Evolutionary conservation across 92 coral and sea anemone species (phyloP), one percentile per base, ranked within the genome.

Genomic region (Chrysogorgia sp.): DNA sequence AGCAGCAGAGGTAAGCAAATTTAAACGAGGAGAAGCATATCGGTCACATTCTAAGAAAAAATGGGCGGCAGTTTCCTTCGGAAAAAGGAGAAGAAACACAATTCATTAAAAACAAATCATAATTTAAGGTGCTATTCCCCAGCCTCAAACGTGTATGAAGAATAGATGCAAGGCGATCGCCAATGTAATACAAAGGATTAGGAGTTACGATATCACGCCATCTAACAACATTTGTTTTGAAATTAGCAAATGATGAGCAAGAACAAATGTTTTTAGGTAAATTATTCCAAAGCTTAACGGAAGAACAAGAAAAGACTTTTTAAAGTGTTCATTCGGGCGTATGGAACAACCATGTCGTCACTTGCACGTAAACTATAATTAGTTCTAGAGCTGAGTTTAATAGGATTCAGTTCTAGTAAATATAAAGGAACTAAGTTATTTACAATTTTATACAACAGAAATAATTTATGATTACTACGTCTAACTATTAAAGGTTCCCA

Each of bases 71-170:
- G n/a, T n/a, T n/a, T n/a, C 63, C 15, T 10, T 22, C 63, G 22
- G 24, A 57, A 7, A 28, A 57, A 57, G 63, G 63, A 20, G 63
- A 60, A 57, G 63, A 57, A 57, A 57, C 63, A 20, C 63, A 57
- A 7, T 20, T 57, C 28, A 15, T 49, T 10, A 49, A 49, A 49
- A 49, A 10, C 57, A 49, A 10, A 49, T 49, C 57, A 10, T 49
- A 57, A 20, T 57, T 57, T 7, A 7, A 7, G 26, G 12, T 28
- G 21, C 66, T 26, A 25, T 60, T 60, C 4, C n/a, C 30, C 17
- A 60, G 34, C 34, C 66, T 60, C 34, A 60, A 60, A 30, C 35
- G 66, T 2, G 66, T 56, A 19, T 56, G 62, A 0, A 56, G 3
- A 56, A 56, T 19, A 56, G 62, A 7, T 15, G 62, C 8, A 26